These are phyloP conservation scores for Phataginus tetradactyla DNA, from an alignment of 2,797 vertebrate species.

Conservation along the genomic window DNA sequence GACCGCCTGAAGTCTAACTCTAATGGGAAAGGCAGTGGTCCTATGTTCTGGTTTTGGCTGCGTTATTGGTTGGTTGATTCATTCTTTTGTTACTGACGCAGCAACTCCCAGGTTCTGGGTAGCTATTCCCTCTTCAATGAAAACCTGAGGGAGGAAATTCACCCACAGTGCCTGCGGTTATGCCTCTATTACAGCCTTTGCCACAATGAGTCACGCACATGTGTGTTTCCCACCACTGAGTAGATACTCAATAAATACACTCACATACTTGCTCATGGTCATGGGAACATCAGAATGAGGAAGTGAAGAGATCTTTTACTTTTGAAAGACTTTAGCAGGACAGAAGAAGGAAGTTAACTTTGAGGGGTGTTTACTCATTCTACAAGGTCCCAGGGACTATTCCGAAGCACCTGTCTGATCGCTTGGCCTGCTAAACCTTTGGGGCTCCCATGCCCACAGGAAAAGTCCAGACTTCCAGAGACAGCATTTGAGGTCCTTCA, in stretches of 20 bases:
- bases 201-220: rapidly evolving
- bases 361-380: background rate
- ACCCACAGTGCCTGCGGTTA: too few relatives aligned
- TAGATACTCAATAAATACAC: background rate
- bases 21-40: background rate
- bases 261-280: background rate
- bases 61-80: background rate
- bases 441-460: background rate
- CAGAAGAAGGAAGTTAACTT: background rate
- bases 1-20: background rate
- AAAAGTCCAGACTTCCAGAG: background rate
- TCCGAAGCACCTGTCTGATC: background rate
- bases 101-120: background rate
- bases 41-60: background rate
- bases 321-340: background rate
- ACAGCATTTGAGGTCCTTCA: background rate
- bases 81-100: background rate
- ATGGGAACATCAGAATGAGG: background rate
- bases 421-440: background rate
- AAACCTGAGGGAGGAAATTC: background rate
- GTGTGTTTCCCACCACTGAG: rapidly evolving
- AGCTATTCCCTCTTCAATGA: background rate
- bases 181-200: rapidly evolving
- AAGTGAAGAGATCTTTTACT: background rate
- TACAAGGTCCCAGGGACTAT: rapidly evolving